These are phyloP conservation scores for Apostichopus japonicus DNA, from an alignment of 35 echinoderm and acorn worm genomes.

Conservation along the genomic window DNA sequence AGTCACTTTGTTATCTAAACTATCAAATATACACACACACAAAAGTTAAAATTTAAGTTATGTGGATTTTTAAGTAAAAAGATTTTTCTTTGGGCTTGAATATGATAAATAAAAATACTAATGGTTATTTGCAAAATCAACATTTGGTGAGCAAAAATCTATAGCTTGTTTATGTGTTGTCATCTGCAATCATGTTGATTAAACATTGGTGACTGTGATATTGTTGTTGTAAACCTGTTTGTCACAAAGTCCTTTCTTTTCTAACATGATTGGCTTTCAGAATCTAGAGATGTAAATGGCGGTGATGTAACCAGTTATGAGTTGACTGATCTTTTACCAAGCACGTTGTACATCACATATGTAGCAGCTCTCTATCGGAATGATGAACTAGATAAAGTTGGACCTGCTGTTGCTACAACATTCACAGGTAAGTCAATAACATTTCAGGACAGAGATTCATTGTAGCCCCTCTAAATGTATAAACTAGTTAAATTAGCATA, in stretches of 20 bases:
- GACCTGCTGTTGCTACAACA: conserved; percentile 52
- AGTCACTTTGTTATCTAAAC: too few relatives aligned
- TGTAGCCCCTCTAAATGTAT: too few relatives aligned
- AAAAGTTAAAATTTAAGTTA: too few relatives aligned
- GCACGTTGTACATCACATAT: conserved; percentile 42
- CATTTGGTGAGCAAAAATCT: not conserved
- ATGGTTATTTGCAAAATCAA: not conserved
- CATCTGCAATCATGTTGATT: too few relatives aligned
- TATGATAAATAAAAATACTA: not conserved
- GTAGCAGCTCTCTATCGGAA: conserved; percentile 40
- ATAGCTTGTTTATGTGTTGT: not conserved
- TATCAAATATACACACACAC: too few relatives aligned
- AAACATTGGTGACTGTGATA: too few relatives aligned
- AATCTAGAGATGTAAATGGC: conserved; percentile 49
- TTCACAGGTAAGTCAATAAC: conserved; percentile 34
- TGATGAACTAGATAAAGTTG: conserved; percentile 40
- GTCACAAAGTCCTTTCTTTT: too few relatives aligned
- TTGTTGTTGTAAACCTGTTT: too few relatives aligned
- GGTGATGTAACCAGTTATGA: conserved; percentile 42
- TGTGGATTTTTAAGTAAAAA: not conserved
- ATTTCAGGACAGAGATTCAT: too few relatives aligned
- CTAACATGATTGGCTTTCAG: not conserved
- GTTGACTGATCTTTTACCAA: conserved; percentile 2
- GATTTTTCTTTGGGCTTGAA: not conserved
- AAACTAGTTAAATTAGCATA: too few relatives aligned